Base-by-base conservation (phyloP, 2,888 invertebrate species). In the Podotricha telesiphe region DNA sequence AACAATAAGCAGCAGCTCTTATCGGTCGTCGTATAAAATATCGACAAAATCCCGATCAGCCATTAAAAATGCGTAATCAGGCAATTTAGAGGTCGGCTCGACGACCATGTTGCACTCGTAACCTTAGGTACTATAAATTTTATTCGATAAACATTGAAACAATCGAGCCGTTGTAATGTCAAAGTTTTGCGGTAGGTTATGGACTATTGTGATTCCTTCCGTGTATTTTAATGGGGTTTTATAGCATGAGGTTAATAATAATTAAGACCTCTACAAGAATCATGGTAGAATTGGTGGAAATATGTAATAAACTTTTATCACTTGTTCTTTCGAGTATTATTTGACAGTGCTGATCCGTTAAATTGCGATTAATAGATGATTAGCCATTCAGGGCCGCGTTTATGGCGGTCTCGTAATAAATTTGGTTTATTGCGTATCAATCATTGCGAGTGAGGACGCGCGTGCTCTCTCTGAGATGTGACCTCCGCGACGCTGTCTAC, bases 71-170 rank as follows among this genome's bases (percentile, higher is more conserved):
- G 84, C 86, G 86, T 89, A 90, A 91, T 91, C 87, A 87, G 82
- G 79, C 85, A 85, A 87, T 89, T 86, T 81, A 84, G 82, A 87
- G 92, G 89, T 92, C 91, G 89, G 87, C 82, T 92, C 91, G 89
- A 87, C 82, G 88, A 78, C 86, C 87, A 86, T 80, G 83, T 74
- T 80, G 80, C 80, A 81, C 79, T 81, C 84, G 79, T 87, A 88
- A 87, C 82, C 79, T 82, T 77, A 81, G 83, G 80, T 80, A 84
- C 79, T 83, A 83, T 85, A 85, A 89, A 88, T 86, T 86, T 85
- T 84, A 86, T 87, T 84, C 85, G 84, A 88, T 88, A 91, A 89
- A 91, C 91, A 92, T 86, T 86, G 89, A 87, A 90, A 89, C 87
- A 88, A 88, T 88, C 83, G 82, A 72, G 72, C 74, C 74, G 78